Base-by-base conservation (phyloP, 2,888 invertebrate species). In the Eumerus sabulonum region DNA sequence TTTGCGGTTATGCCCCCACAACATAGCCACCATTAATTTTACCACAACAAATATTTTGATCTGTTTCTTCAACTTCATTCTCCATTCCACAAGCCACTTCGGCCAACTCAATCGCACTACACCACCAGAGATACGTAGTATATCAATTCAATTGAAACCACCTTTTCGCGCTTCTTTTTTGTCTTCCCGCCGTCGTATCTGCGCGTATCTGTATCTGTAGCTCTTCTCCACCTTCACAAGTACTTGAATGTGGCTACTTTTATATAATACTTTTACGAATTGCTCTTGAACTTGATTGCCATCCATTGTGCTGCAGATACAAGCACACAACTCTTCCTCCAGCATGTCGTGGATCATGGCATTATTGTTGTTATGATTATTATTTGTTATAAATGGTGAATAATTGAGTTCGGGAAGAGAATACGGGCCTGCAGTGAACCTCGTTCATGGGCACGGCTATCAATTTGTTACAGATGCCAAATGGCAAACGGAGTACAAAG, bases 381-480 rank as follows among this genome's bases (percentile, higher is more conserved):
- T 77, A 77, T 77, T 72, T 77, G 67, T 72, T 67, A 77, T 77
- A 77, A 63, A 72, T 62, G 70, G 60, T 72, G 62, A 72, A 72
- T 72, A 77, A 77, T 72, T 72, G 76, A 67, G 66, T 68, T 59
- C 59, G 63, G 57, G 57, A 40, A n/a, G 11, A 48, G 57, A 16
- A 72, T 36, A 60, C 66, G 13, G 51, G 54, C 42, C 54, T 42
- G 14, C 53, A 44, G 40, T 36, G 48, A 54, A 71, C 64, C 60
- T 54, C 68, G 51, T 71, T 64, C 57, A 42, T 40, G 7, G 40
- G 9, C n/a, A 19, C 45, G 71, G 64, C 72, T 63, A 72, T 77
- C 72, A 77, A 77, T 77, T 77, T 72, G 76, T 77, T 67, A 77
- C 72, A 56, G 66, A 77, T 77, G 67, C 71, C 71, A 60, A 76